Base-by-base conservation (phyloP, 1,140 invertebrate genomes). In the Drosophila oshimai region DNA sequence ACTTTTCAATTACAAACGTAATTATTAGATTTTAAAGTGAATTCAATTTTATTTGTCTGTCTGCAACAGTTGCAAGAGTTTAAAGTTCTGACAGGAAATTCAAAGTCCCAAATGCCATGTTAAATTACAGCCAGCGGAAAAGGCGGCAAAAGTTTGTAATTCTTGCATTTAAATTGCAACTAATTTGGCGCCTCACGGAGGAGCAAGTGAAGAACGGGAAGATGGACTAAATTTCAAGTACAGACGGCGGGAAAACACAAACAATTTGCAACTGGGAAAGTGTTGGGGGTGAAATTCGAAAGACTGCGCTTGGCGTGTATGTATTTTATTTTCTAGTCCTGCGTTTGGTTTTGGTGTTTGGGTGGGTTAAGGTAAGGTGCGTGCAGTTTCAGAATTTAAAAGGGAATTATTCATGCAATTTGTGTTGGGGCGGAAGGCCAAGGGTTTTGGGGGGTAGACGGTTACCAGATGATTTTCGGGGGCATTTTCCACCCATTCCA, bases 391-490 rank as follows among this genome's bases (percentile, higher is more conserved):
- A 74, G 72, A 89, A 89, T 84, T 89, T 84, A 65, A 89, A 89
- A 89, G 86, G 46, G 86, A 89, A 89, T 89, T 89, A 89, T 89
- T 89, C 86, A 89, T 89, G 79, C 86, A 89, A 89, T 89, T 89
- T 89, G 76, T 65, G 53, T 60, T 60, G 41, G 28, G 53, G 33
- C 31, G 41, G 26, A 9, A 22, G 51, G 34, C 6, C 28, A 37
- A 18, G 18, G 47, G 9, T 29, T n/a, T 22, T 12, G 18, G 39
- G 15, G 15, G 34, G 13, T 39, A 44, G 51, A 44, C 36, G 51
- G 49, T n/a, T n/a, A n/a, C n/a, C n/a, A 24, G 24, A 13, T 28
- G 46, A 20, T 20, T 62, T 34, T 34, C 12, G 20, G 20, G 17
- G 34, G 9, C 29, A 24, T 31, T 49, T 31, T 15, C 46, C 15